Evolutionary conservation across 1,140 invertebrate species (phyloP).

Genomic region (Heliconius hewitsoni): DNA sequence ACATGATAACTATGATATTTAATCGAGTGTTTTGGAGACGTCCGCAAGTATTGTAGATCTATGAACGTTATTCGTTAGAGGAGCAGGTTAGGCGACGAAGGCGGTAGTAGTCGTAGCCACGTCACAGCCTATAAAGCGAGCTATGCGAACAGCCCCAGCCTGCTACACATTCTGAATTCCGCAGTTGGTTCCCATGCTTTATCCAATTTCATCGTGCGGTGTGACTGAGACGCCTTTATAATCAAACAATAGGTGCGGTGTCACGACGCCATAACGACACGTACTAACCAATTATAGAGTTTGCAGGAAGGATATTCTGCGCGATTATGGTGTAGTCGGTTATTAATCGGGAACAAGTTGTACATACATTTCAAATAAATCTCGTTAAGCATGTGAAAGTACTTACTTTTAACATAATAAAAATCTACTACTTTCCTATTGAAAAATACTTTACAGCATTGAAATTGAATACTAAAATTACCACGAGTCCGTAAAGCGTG

Average conservation of each 20-base stretch:
- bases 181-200: conserved; percentile 72
- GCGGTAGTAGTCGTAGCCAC: conserved; percentile 54
- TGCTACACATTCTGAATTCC: conserved; percentile 67
- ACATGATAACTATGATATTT: background rate
- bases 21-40: conserved; percentile 34
- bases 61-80: conserved; percentile 64
- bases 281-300: conserved; percentile 11
- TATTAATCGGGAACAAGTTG: background rate
- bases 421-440: background rate
- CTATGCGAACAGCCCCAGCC: conserved; percentile 71
- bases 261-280: conserved; percentile 38
- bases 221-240: conserved; percentile 56
- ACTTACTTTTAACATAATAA: background rate
- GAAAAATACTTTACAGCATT: conserved; percentile 48
- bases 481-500: conserved; percentile 53
- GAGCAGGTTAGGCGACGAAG: conserved; percentile 43
- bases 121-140: conserved; percentile 77
- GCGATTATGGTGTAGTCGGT: background rate
- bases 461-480: conserved; percentile 55
- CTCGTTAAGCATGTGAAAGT: background rate
- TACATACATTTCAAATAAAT: background rate
- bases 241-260: conserved; percentile 66
- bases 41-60: conserved; percentile 59
- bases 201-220: conserved; percentile 75
- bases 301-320: conserved; percentile 7